Evolutionary conservation across 2,113 vertebrate species (phyloP).

Genomic region (Dascyllus trimaculatus): DNA sequence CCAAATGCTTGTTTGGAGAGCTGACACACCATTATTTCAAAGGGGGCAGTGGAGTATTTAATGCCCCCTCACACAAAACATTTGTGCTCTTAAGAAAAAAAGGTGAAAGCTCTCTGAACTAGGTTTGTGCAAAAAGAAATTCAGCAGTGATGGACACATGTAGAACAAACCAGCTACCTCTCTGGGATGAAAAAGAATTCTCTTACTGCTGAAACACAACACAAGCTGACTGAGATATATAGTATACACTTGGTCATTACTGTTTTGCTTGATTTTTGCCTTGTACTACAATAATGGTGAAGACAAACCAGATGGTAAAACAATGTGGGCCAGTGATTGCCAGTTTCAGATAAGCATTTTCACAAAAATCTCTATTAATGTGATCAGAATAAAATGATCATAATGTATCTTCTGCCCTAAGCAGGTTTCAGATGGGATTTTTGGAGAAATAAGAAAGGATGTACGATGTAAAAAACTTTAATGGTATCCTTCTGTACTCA

Average conservation of each 20-base stretch:
- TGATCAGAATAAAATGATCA: too few relatives aligned
- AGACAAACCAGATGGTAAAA: neutral
- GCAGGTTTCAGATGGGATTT: too few relatives aligned
- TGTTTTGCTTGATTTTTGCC: neutral
- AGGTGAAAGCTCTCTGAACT: neutral
- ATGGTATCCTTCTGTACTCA: too few relatives aligned
- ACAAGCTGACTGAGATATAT: neutral
- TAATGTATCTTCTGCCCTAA: too few relatives aligned
- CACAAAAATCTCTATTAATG: too few relatives aligned
- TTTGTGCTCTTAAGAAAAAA: neutral
- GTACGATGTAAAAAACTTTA: too few relatives aligned
- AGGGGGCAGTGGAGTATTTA: neutral
- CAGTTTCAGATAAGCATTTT: too few relatives aligned
- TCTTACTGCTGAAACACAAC: neutral
- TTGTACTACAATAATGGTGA: neutral
- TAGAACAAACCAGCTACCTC: neutral
- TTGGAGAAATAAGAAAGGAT: too few relatives aligned
- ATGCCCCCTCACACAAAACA: neutral
- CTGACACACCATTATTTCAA: conserved; percentile 8
- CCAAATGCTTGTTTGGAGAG: conserved; percentile 20
- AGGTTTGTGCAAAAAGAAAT: neutral
- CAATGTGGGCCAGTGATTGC: neutral
- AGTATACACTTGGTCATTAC: neutral
- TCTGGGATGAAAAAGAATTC: neutral
- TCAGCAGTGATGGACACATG: neutral